A percentile compares a stretch with the other conserved stretches of the same genome.
These are phyloP conservation scores for Cirrhinus molitorella DNA, from an alignment of 2,797 vertebrate genomes.

Conservation along the genomic window DNA sequence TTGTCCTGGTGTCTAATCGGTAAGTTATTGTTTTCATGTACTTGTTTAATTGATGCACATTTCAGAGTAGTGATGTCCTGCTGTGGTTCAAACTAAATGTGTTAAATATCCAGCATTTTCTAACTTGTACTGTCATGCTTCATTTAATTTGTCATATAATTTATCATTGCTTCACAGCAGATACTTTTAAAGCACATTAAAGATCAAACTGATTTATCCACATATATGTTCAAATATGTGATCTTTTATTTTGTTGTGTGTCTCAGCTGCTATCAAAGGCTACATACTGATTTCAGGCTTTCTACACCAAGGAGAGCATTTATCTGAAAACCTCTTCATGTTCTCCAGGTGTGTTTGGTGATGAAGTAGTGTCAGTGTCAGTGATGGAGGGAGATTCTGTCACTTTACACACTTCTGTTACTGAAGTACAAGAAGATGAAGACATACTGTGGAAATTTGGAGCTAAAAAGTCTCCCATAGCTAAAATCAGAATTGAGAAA, in stretches of 20 bases:
- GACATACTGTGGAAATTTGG: neutral
- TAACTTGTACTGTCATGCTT: too few relatives aligned
- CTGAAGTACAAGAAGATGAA: fast-evolving
- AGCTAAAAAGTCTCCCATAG: neutral
- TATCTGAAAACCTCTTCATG: neutral
- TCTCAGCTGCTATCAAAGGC: neutral
- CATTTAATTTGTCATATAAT: too few relatives aligned
- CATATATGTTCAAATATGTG: neutral
- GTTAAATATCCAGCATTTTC: too few relatives aligned
- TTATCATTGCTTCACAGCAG: neutral
- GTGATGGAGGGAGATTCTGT: neutral
- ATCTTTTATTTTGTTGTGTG: neutral
- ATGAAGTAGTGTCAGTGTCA: neutral
- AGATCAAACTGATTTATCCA: neutral
- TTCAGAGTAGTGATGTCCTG: neutral
- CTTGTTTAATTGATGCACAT: neutral
- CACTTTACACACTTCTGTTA: neutral
- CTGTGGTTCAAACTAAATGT: neutral
- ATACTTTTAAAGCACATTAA: neutral
- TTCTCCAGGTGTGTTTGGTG: neutral
- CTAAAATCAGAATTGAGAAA: neutral
- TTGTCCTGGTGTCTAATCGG: neutral
- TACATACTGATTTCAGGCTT: neutral
- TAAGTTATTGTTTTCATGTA: neutral
- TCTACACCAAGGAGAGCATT: neutral